Percentiles rank a stretch among this genome's conserved stretches.
Evolutionary conservation across 2,113 vertebrate species (phyloP).

Genomic region (Podocnemis expansa): DNA sequence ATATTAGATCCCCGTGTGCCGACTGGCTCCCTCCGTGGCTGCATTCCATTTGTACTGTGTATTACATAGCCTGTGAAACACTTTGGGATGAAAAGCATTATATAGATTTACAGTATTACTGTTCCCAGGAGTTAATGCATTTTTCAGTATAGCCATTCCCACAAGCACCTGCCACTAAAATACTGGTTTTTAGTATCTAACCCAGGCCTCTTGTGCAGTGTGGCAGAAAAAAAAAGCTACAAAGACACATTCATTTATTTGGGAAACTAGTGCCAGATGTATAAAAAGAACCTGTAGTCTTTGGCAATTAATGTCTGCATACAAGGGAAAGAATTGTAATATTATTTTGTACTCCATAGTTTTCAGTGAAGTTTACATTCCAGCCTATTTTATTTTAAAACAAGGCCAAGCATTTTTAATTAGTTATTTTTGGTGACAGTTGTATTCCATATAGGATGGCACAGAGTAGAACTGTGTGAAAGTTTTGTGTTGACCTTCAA

Average conservation of each 20-base stretch:
- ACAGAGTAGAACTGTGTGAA: neutral
- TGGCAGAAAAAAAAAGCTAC: neutral
- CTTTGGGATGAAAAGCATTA: neutral
- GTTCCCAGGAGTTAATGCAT: neutral
- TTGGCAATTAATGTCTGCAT: neutral
- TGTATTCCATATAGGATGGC: neutral
- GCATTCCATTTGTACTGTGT: neutral
- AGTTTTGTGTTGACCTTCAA: rapidly evolving
- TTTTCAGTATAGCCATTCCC: neutral
- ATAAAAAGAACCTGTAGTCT: slow-evolving; percentile 29
- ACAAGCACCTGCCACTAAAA: neutral
- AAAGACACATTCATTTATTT: slow-evolving; percentile 13
- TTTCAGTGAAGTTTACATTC: slow-evolving; percentile 15
- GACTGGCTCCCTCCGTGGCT: neutral
- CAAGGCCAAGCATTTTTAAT: neutral
- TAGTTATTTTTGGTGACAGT: rapidly evolving
- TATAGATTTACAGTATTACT: rapidly evolving
- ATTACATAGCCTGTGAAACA: neutral
- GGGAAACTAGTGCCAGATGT: slow-evolving; percentile 2
- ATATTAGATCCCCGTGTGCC: rapidly evolving
- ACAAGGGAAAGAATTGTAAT: neutral
- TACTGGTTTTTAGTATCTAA: neutral
- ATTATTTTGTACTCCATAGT: slow-evolving; percentile 2
- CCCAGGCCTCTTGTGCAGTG: rapidly evolving
- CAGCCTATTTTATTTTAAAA: neutral